Evolutionary conservation across 2,113 vertebrate species (phyloP), one percentile per base, ranked within the genome.

Genomic region (Empidonax traillii): DNA sequence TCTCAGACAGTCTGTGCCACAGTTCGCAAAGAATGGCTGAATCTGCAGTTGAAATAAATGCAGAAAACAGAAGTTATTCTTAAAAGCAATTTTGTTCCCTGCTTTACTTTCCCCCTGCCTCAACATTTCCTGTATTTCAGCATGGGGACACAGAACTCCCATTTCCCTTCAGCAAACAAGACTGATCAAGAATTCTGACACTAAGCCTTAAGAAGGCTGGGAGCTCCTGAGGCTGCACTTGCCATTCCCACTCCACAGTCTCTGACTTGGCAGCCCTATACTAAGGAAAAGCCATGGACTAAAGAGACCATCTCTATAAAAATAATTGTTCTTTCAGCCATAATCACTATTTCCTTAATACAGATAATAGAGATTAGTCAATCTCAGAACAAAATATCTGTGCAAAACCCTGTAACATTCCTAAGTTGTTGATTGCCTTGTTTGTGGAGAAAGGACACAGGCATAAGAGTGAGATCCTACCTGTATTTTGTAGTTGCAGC

Each of bases 1-100:
- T 51, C 98, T 96, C 61, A 77, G 53, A 35, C 98, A 98, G 96
- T 98, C 98, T 12, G 97, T 98, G 41, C 87, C 93, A 87, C 98
- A 98, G 79, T 89, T 79, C 0, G 9, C 62, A 87, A 98, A 98
- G 86, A 98, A 97, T 0, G 98, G 98, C 89, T 98, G 98, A 75
- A 98, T 95, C 98, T 98, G 94, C 12, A 77, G 35, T 75, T 39
- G n/a, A 94, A 95, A 83, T 17, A 24, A 86, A 86, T 55, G 17
- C 75, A 87, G 72, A 81, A 85, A 74, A 67, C 22, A 74, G 8
- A 85, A 85, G 28, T 44, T 86, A 76, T 7, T 62, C 35, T 73
- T 77, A 65, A 90, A 67, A 80, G 52, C 63, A 92, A 43, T 46
- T 83, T 3, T 88, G 8, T 49, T 55, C 21, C 33, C 43, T 15